These are phyloP conservation scores for Pipistrellus pipistrellus DNA, from an alignment of 2,797 vertebrate species.

Conservation along the genomic window DNA sequence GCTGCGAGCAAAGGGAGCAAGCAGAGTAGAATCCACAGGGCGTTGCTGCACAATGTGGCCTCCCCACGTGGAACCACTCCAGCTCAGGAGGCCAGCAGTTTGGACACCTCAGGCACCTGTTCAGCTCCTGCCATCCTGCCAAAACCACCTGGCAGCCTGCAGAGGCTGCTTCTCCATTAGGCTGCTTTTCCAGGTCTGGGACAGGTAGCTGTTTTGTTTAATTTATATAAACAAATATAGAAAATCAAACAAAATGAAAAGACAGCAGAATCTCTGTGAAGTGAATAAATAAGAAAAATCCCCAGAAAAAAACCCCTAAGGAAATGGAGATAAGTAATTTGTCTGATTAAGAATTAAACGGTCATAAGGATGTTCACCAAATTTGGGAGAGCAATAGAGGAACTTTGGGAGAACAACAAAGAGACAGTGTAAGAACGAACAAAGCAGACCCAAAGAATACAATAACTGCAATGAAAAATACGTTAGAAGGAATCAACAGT, in stretches of 20 bases:
- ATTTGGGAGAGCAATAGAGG: neutral
- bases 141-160: neutral
- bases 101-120: neutral
- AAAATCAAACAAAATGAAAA: neutral
- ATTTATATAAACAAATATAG: neutral
- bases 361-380: neutral
- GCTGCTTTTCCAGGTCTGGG: neutral
- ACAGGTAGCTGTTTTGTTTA: neutral
- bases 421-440: neutral
- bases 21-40: neutral
- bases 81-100: neutral
- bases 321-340: neutral
- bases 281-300: neutral
- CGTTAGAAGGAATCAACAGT: neutral
- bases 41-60: neutral
- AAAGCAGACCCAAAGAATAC: neutral
- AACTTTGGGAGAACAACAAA: neutral
- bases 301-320: neutral
- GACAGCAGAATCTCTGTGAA: neutral
- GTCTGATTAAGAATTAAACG: neutral
- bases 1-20: neutral
- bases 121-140: neutral
- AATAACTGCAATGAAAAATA: neutral
- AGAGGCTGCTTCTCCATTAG: neutral
- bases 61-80: neutral